phyloP scores from a whole-genome alignment of 2,888 invertebrate species.

The Dorcus parallelipipedus region DNA sequence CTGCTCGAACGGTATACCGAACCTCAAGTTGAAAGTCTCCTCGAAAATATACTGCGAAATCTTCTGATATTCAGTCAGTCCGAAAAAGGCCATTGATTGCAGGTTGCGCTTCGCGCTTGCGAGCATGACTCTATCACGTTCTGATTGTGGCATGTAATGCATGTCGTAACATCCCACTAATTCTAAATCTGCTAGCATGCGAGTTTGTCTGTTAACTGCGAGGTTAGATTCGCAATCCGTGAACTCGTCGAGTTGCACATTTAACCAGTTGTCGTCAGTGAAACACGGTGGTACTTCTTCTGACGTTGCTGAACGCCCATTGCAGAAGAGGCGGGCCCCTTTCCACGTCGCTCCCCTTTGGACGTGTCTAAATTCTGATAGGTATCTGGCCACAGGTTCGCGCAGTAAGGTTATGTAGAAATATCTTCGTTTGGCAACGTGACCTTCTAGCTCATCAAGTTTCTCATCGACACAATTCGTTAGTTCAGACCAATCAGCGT shows the following conservation, averaged over 20 bases:
- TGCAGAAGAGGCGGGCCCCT: slow-evolving; percentile 71
- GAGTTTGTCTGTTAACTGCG: slow-evolving; percentile 93
- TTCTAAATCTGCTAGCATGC: slow-evolving; percentile 95
- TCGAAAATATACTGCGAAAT: slow-evolving; percentile 91
- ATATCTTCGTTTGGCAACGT: slow-evolving; percentile 60
- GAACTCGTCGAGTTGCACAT: slow-evolving; percentile 88
- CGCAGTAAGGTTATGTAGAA: slow-evolving; percentile 95
- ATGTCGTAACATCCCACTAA: slow-evolving; percentile 94
- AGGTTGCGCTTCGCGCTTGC: slow-evolving; percentile 95
- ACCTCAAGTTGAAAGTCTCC: slow-evolving; percentile 87
- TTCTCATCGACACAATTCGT: slow-evolving; percentile 88
- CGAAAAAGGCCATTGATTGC: slow-evolving; percentile 94
- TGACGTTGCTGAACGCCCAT: slow-evolving; percentile 71
- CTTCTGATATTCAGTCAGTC: slow-evolving; percentile 93
- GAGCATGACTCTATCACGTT: slow-evolving; percentile 81
- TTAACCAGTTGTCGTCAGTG: slow-evolving; percentile 76
- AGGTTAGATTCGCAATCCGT: slow-evolving; percentile 88
- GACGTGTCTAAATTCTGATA: slow-evolving; percentile 96
- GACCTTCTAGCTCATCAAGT: slow-evolving; percentile 79
- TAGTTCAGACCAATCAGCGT: slow-evolving; percentile 97
- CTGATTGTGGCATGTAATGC: slow-evolving; percentile 67
- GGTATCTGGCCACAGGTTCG: slow-evolving; percentile 88
- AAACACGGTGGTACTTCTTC: slow-evolving; percentile 84
- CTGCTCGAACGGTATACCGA: slow-evolving; percentile 87
- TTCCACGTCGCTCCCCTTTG: slow-evolving; percentile 96